These are phyloP conservation scores for Lycaena phlaeas DNA, from an alignment of 2,888 invertebrate genomes.

Conservation along the genomic window DNA sequence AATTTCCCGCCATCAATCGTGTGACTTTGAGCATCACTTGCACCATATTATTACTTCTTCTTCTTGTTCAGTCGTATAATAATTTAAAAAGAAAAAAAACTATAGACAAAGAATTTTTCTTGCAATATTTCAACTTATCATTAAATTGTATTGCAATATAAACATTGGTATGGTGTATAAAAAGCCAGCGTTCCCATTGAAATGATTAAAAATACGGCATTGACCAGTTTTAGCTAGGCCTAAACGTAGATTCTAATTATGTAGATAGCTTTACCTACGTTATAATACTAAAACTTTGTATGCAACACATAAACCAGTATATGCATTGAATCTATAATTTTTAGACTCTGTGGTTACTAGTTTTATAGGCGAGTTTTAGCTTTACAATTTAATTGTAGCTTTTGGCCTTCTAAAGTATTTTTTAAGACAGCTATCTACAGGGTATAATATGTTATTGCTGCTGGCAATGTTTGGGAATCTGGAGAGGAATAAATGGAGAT, in stretches of 20 bases:
- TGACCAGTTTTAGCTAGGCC: conserved; percentile 27
- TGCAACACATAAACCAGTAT: conserved; percentile 12
- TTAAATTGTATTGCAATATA: no score
- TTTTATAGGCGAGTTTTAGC: background rate
- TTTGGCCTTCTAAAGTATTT: background rate
- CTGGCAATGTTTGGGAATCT: background rate
- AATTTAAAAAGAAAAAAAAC: no score
- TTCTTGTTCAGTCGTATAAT: no score
- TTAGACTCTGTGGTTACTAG: conserved; percentile 10
- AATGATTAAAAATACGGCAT: conserved; percentile 25
- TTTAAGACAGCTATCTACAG: background rate
- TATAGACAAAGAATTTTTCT: no score
- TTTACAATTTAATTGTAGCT: background rate
- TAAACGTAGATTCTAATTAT: conserved; percentile 28
- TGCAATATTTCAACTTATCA: no score
- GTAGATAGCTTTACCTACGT: conserved; percentile 25
- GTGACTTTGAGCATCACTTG: no score
- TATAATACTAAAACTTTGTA: conserved; percentile 22
- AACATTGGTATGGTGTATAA: background rate
- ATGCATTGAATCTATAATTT: conserved; percentile 26
- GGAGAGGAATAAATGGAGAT: no score
- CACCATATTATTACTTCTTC: no score
- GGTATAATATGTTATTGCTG: background rate
- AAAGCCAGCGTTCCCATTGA: background rate
- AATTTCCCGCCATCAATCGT: no score